Evolutionary conservation across 2,113 vertebrate species (phyloP).

Genomic region (Shinisaurus crocodilurus): DNA sequence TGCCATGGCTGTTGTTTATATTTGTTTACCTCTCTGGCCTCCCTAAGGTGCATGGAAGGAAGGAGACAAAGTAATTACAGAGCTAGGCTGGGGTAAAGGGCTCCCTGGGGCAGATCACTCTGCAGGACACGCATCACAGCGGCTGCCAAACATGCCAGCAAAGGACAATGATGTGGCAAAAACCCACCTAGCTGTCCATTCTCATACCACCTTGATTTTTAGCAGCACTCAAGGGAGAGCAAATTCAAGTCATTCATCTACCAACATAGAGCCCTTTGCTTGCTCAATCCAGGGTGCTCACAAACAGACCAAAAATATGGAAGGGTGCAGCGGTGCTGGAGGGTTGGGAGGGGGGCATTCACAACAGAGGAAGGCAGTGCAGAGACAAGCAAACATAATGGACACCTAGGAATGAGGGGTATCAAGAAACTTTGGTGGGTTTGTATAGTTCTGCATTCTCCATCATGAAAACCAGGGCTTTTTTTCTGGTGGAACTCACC

Average conservation of each 20-base stretch:
- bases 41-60: background rate
- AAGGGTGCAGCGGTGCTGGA: background rate
- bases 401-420: background rate
- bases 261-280: background rate
- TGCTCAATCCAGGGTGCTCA: background rate
- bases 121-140: slow-evolving; percentile 13
- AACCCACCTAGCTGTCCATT: background rate
- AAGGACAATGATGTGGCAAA: background rate
- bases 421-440: background rate
- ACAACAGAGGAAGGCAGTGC: background rate
- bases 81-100: background rate
- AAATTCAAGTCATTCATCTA: background rate
- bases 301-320: background rate
- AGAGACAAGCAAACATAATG: background rate
- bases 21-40: slow-evolving; percentile 35
- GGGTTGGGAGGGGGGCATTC: background rate
- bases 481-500: no score
- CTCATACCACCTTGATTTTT: background rate
- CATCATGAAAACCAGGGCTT: no score
- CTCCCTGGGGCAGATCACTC: slow-evolving; percentile 22
- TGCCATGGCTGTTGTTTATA: slow-evolving; percentile 51
- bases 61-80: slow-evolving; percentile 24
- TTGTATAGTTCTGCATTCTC: background rate
- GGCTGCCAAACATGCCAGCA: background rate
- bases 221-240: background rate